Evolutionary conservation across 2,888 invertebrate genomes (phyloP).

Genomic region (Gasteruption jaculator): DNA sequence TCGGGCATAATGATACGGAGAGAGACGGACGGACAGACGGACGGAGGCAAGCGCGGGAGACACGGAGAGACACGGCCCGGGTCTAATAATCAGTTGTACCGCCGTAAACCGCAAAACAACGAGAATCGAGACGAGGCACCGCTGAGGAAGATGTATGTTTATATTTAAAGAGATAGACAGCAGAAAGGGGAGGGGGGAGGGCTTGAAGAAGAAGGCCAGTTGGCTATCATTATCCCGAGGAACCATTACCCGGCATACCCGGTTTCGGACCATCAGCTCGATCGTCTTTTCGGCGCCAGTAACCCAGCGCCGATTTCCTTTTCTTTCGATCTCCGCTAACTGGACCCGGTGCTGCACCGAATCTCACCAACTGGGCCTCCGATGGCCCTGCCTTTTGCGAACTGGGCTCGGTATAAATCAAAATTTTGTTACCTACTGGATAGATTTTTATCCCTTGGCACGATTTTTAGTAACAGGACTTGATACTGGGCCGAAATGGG

Average conservation of each 20-base stretch:
- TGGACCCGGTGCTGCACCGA: too few species aligned
- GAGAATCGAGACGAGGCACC: constrained; percentile 31
- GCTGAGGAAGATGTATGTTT: constrained; percentile 28
- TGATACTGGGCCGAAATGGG: neutral
- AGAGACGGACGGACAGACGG: constrained; percentile 11
- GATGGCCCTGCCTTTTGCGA: too few species aligned
- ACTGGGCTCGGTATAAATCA: too few species aligned
- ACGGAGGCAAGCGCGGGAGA: constrained; percentile 6
- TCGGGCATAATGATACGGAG: constrained; percentile 32
- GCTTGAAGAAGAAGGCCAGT: constrained; percentile 9
- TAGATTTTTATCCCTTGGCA: constrained; percentile 23
- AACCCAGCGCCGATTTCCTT: constrained; percentile 8
- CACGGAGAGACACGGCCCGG: constrained; percentile 21
- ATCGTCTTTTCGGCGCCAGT: neutral
- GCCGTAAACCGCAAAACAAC: constrained; percentile 49
- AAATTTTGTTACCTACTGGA: constrained; percentile 24
- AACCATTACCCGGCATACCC: too few species aligned
- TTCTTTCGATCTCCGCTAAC: constrained; percentile 5
- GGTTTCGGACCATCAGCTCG: constrained; percentile 13
- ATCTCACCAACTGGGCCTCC: too few species aligned
- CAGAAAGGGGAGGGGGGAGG: constrained; percentile 14
- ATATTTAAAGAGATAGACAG: constrained; percentile 30
- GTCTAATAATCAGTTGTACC: constrained; percentile 52
- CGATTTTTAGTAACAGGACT: too few species aligned
- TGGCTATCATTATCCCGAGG: constrained; percentile 31